Percentiles rank a stretch among this genome's conserved stretches.
Evolutionary conservation across 2,888 invertebrate genomes (phyloP).

Genomic region (Hyppa rectilinea): DNA sequence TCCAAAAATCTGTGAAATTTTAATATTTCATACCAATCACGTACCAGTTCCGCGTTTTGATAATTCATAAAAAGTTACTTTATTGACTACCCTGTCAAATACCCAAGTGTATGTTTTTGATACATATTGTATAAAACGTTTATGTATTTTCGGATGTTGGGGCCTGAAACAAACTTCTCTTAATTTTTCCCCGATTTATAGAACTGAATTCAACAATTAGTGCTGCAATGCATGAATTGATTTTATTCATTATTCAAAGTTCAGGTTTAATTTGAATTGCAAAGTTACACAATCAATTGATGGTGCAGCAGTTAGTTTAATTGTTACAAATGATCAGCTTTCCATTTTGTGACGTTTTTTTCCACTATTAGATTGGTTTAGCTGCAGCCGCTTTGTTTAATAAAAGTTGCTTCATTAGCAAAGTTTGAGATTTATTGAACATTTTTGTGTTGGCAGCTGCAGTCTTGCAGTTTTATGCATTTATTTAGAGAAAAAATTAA

Average conservation of each 20-base stretch:
- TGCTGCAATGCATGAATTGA: not conserved
- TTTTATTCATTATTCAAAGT: not conserved
- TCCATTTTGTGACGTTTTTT: not conserved
- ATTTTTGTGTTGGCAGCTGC: not conserved
- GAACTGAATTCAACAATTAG: not conserved
- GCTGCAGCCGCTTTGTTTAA: constrained; percentile 7
- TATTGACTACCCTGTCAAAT: no score
- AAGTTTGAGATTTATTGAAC: constrained; percentile 1
- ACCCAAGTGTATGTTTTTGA: not conserved
- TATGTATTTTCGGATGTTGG: not conserved
- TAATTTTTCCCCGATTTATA: not conserved
- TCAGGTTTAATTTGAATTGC: constrained; percentile 11
- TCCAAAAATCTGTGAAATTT: no score
- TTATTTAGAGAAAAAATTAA: not conserved
- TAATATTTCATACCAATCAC: no score
- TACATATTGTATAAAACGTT: no score
- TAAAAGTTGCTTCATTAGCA: constrained; percentile 13
- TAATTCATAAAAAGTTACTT: no score
- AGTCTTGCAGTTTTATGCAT: not conserved
- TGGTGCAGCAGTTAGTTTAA: constrained; percentile 12
- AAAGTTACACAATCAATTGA: constrained; percentile 15
- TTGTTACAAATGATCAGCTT: constrained; percentile 31
- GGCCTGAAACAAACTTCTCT: not conserved
- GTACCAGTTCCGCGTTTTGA: no score
- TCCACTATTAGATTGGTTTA: no score